A percentile compares a stretch with the other conserved stretches of the same genome.
phyloP scores from a whole-genome alignment of 2,797 vertebrate genomes.

The Eulemur coronatus region DNA sequence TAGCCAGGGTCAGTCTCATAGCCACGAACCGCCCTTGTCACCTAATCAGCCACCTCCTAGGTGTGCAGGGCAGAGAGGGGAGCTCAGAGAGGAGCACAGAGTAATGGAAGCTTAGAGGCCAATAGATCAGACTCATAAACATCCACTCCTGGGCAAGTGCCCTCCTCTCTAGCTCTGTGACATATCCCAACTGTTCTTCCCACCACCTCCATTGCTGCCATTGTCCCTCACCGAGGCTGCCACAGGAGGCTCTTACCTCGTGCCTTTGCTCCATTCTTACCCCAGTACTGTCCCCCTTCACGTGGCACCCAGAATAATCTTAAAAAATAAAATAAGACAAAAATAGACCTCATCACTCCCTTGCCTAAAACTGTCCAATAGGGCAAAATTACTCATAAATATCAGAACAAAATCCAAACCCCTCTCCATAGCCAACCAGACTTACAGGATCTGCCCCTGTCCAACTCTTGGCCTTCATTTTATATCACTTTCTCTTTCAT shows the following conservation, averaged over 20 bases:
- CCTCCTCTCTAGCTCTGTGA: not conserved
- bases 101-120: not conserved
- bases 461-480: not conserved
- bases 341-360: not conserved
- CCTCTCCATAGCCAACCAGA: not conserved
- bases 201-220: fast-evolving
- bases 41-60: not conserved
- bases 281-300: not conserved
- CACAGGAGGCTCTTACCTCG: not conserved
- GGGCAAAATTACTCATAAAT: not conserved
- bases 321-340: not conserved
- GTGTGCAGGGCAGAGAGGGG: not conserved
- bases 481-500: not conserved
- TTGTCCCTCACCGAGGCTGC: too few species aligned
- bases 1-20: not conserved
- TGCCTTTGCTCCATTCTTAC: not conserved
- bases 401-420: not conserved
- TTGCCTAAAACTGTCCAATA: not conserved
- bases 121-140: not conserved
- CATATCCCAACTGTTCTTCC: not conserved
- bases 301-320: not conserved
- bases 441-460: not conserved
- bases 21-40: not conserved
- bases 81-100: not conserved
- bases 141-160: not conserved